These are phyloP conservation scores for Arbacia lixula DNA, from an alignment of 53 echinoderm and acorn worm species.

Conservation along the genomic window DNA sequence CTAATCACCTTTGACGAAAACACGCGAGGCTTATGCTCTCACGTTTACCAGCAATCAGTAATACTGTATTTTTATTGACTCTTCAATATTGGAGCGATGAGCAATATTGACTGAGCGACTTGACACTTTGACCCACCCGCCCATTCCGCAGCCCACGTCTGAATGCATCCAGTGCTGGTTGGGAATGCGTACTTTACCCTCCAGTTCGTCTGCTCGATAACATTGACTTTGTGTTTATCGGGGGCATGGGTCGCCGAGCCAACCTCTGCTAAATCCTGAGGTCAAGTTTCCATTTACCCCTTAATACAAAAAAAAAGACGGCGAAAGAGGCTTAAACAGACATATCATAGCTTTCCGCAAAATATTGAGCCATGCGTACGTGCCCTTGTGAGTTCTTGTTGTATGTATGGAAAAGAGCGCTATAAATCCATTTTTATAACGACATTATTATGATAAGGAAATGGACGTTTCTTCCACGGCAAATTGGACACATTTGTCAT, in stretches of 20 bases:
- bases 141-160: not conserved
- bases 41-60: too few species aligned
- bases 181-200: conserved; percentile 33
- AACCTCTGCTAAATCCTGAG: too few species aligned
- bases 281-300: too few species aligned
- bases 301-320: too few species aligned
- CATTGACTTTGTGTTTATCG: too few species aligned
- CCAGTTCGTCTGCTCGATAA: not conserved
- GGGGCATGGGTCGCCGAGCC: too few species aligned
- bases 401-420: too few species aligned
- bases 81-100: conserved; percentile 34
- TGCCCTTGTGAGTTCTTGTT: too few species aligned
- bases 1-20: too few species aligned
- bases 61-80: conserved; percentile 33
- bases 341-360: not conserved
- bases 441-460: conserved; percentile 34
- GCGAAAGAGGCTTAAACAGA: not conserved
- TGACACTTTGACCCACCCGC: conserved; percentile 39
- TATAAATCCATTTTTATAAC: conserved; percentile 28
- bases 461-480: conserved; percentile 10
- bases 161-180: too few species aligned
- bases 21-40: too few species aligned
- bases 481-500: conserved; percentile 18
- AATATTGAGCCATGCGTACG: too few species aligned
- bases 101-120: conserved; percentile 34